Base-by-base conservation (phyloP, 2,797 vertebrate genomes). In the Periparus ater region DNA sequence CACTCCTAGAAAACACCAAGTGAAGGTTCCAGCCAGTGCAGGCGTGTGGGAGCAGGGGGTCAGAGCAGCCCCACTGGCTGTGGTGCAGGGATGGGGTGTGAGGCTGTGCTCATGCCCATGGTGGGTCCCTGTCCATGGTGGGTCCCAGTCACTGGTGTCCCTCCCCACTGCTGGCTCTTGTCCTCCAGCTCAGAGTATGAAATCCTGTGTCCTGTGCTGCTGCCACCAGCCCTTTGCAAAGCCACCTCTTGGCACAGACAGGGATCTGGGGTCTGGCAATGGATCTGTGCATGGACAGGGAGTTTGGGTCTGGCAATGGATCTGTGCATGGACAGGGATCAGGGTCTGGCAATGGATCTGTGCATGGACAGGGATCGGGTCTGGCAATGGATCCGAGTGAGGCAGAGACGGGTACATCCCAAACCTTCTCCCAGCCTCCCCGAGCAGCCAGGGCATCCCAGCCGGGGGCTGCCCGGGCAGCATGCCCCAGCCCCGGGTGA, bases 81-180 rank as follows among this genome's bases (percentile, higher is more conserved):
- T 55, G 70, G 3, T 8, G 26, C 5, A 5, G 65, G 22, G 15
- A 34, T 25, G 54, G 45, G 36, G 13, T 4, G 4, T 1, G 34
- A 88, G 84, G 67, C 75, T 0, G 0, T 10, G 29, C 14, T 15
- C 34, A 21, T 27, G 27, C 20, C 17, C 0, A 0, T 3, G 0
- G 8, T 17, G 75, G 9, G 17, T 65, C 30, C 29, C 61, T 60
- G 57, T 26, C 27, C 9, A 44, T 4, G 0, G 23, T 7, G 9
- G 10, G 18, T 60, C 38, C n/a, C 9, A 61, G n/a, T 20, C 55
- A n/a, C 47, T 0, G 0, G 3, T 14, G 57, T 45, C 48, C 17
- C 13, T 77, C n/a, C 34, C 36, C 38, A 29, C 40, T 4, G 0
- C 60, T 47, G 53, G 26, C 36, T 88, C n/a, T 48, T 83, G 54